Base-by-base conservation (phyloP, 2,113 vertebrate genomes). In the Isurus oxyrinchus region DNA sequence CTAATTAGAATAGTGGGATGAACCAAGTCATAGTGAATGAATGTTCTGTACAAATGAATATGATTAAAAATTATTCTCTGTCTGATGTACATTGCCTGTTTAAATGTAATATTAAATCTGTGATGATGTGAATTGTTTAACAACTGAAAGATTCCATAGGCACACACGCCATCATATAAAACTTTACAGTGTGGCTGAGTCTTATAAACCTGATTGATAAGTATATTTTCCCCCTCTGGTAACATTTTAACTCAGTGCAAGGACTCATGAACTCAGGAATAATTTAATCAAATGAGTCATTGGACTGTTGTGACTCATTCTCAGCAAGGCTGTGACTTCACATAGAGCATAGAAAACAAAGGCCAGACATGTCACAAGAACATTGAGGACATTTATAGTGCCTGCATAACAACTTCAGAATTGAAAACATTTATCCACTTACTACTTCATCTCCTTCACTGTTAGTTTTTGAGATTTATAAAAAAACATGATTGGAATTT, bases 1-100 rank as follows among this genome's bases (percentile, higher is more conserved):
- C 97, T 97, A 98, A 98, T 98, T 98, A 98, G 97, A 97, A 97
- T 97, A 95, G 66, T 69, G 67, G 94, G 94, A 55, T 49, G 94
- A 11, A 72, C 44, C 94, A 35, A 95, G 94, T 95, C 49, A 95
- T 2, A 76, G 40, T 55, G 66, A 95, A 76, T 72, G 94, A 95
- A 95, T 53, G 44, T 72, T 72, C 66, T 31, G 67, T 49, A 55
- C 66, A 95, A 95, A 95, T 95, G 44, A 95, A 95, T 72, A 95
- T 95, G 94, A 95, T 95, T 95, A 95, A 95, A 95, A 95, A 95
- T 95, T 95, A 95, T 95, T 94, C 59, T 63, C 19, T 94, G 35
- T 66, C 91, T 66, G 91, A 66, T 94, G 57, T 66, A 61, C 59
- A 61, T 59, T 59, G 11, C 88, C 55, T 19, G 19, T 66, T 94